Conservation (phyloP, 2,888 invertebrate species). For the Lithophane socia region DNA sequence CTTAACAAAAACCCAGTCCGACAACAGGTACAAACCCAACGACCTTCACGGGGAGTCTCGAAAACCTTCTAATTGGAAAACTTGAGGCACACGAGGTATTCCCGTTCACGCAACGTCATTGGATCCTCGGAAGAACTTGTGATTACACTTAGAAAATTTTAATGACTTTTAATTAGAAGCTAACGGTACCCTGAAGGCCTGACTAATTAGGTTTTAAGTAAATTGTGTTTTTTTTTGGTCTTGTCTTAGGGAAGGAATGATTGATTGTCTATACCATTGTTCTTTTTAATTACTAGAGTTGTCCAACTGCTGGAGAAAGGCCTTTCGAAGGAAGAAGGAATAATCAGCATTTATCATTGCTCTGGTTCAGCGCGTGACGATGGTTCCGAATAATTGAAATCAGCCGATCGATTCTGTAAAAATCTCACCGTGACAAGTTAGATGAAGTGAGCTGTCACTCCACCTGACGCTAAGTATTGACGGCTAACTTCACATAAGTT, state of each 20-base stretch:
- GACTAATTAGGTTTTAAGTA: slow-evolving; percentile 25
- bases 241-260: slow-evolving; percentile 13
- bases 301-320: too few species aligned
- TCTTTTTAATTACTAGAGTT: background rate
- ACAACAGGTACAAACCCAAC: slow-evolving; percentile 32
- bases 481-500: too few species aligned
- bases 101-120: slow-evolving; percentile 60
- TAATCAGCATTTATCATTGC: background rate
- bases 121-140: slow-evolving; percentile 39
- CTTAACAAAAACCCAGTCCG: slow-evolving; percentile 52
- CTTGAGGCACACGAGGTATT: slow-evolving; percentile 59
- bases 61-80: slow-evolving; percentile 76
- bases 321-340: background rate
- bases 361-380: background rate
- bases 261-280: slow-evolving; percentile 21
- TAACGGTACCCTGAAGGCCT: background rate
- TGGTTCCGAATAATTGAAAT: background rate
- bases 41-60: slow-evolving; percentile 41
- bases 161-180: slow-evolving; percentile 55
- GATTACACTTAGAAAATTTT: slow-evolving; percentile 61
- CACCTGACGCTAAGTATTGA: too few species aligned
- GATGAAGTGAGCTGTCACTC: too few species aligned
- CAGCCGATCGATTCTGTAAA: too few species aligned
- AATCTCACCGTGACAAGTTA: too few species aligned
- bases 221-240: slow-evolving; percentile 15